Percentiles rank a stretch among this genome's conserved stretches.
phyloP scores from a whole-genome alignment of 2,113 vertebrate genomes.

The Peromyscus leucopus region DNA sequence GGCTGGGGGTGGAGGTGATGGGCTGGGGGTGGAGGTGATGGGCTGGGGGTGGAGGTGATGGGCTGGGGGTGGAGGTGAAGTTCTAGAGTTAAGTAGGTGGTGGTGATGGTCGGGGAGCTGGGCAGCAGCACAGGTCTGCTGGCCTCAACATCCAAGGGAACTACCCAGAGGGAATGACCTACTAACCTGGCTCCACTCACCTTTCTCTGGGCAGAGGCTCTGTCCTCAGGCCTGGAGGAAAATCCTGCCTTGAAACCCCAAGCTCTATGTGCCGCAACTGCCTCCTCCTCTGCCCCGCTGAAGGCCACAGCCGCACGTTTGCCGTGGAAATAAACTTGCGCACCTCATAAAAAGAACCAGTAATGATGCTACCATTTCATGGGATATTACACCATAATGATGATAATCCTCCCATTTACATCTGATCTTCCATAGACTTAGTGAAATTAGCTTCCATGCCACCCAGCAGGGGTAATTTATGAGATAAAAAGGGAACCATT shows the following conservation, averaged over 20 bases:
- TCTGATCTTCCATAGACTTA: conserved; percentile 95
- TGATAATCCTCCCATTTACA: conserved; percentile 98
- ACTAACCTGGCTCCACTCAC: conserved; percentile 75
- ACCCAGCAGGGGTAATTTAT: conserved; percentile 97
- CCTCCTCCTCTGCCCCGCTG: conserved; percentile 82
- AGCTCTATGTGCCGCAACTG: conserved; percentile 74
- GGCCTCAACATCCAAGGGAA: conserved; percentile 23
- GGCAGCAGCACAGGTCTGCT: background rate
- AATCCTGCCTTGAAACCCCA: conserved; percentile 70
- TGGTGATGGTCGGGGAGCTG: background rate
- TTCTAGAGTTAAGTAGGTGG: conserved; percentile 44
- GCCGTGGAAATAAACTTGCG: conserved; percentile 91
- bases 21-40: background rate
- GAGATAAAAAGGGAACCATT: conserved; percentile 91
- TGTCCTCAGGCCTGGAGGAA: conserved; percentile 67
- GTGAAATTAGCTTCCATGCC: conserved; percentile 94
- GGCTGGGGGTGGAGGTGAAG: too few relatives aligned
- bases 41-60: background rate
- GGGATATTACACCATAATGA: conserved; percentile 99
- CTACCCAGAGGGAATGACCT: conserved; percentile 60
- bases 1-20: background rate
- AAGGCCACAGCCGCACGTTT: conserved; percentile 86
- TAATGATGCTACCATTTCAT: conserved; percentile 99
- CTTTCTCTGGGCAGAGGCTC: conserved; percentile 73
- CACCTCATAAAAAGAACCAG: conserved; percentile 95